These are phyloP conservation scores for Gouania willdenowi DNA, from an alignment of 2,797 vertebrate genomes.

Conservation along the genomic window DNA sequence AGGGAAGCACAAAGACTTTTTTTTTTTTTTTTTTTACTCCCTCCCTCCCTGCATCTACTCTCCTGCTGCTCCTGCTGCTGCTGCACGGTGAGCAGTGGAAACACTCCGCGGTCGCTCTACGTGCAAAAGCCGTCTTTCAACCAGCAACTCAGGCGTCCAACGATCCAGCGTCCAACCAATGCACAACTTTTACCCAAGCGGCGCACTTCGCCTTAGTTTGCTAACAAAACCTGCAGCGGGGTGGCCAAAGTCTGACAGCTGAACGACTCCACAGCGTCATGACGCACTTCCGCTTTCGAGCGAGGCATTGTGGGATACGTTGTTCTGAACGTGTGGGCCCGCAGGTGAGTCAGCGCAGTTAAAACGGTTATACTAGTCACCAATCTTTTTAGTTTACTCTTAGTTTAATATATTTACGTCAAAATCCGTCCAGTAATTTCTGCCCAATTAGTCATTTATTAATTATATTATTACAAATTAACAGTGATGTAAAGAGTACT, in stretches of 20 bases:
- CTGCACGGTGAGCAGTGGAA: constrained; percentile 74
- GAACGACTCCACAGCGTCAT: constrained; percentile 69
- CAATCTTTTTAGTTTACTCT: background rate
- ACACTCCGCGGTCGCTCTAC: constrained; percentile 45
- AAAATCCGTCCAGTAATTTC: too few relatives aligned
- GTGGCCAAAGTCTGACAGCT: constrained; percentile 93
- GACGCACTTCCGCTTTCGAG: constrained; percentile 72
- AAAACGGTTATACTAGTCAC: too few relatives aligned
- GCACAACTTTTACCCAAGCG: constrained; percentile 75
- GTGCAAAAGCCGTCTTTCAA: constrained; percentile 70
- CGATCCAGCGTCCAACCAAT: constrained; percentile 66
- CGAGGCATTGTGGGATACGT: constrained; percentile 69
- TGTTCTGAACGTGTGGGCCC: too few relatives aligned
- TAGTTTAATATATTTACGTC: too few relatives aligned
- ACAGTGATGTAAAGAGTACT: too few relatives aligned
- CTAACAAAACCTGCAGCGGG: constrained; percentile 82
- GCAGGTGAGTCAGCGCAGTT: too few relatives aligned
- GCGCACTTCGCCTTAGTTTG: constrained; percentile 58
- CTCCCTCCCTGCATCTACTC: constrained; percentile 75
- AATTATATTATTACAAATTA: too few relatives aligned
- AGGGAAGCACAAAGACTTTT: constrained; percentile 94
- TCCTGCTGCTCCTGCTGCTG: constrained; percentile 77
- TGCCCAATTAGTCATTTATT: too few relatives aligned
- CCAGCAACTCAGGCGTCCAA: constrained; percentile 50
- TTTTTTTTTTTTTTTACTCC: constrained; percentile 83